Percentiles rank a stretch among this genome's conserved stretches.
phyloP scores from a whole-genome alignment of 2,113 vertebrate species.

The Scomber colias region DNA sequence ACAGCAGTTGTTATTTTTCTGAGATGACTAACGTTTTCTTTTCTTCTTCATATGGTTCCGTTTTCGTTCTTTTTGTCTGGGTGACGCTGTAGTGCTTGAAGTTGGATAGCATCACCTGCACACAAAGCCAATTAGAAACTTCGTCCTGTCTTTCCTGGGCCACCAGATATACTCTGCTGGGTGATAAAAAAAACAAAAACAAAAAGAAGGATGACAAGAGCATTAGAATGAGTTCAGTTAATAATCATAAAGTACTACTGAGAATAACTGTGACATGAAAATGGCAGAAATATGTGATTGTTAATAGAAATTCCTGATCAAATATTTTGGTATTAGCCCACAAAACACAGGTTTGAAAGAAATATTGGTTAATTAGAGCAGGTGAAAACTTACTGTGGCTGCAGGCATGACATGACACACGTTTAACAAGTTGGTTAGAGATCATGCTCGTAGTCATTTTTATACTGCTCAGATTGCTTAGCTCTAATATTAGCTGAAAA shows the following conservation, averaged over 20 bases:
- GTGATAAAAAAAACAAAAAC: conserved; percentile 57
- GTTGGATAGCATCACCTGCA: conserved; percentile 93
- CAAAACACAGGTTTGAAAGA: conserved; percentile 13
- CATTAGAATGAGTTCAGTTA: conserved; percentile 24
- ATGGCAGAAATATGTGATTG: neutral
- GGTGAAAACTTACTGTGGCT: conserved; percentile 29
- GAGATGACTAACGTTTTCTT: conserved; percentile 93
- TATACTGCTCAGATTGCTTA: neutral
- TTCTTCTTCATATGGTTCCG: conserved; percentile 85
- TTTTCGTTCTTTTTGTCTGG: conserved; percentile 71
- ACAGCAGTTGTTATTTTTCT: conserved; percentile 93
- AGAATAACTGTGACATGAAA: neutral
- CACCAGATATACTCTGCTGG: conserved; percentile 94
- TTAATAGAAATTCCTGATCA: neutral
- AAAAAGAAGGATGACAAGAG: conserved; percentile 22
- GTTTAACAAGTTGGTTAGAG: neutral
- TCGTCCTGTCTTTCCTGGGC: conserved; percentile 94
- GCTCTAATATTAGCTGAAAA: neutral
- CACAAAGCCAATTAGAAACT: conserved; percentile 95
- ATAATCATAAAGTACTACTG: neutral
- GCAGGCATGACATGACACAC: neutral
- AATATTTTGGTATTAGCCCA: neutral
- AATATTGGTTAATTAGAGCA: conserved; percentile 7
- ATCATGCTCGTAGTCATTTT: neutral
- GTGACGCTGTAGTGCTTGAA: conserved; percentile 91